These are phyloP conservation scores for Paracyclopina nana DNA, from an alignment of 1,140 invertebrate genomes.

Conservation along the genomic window DNA sequence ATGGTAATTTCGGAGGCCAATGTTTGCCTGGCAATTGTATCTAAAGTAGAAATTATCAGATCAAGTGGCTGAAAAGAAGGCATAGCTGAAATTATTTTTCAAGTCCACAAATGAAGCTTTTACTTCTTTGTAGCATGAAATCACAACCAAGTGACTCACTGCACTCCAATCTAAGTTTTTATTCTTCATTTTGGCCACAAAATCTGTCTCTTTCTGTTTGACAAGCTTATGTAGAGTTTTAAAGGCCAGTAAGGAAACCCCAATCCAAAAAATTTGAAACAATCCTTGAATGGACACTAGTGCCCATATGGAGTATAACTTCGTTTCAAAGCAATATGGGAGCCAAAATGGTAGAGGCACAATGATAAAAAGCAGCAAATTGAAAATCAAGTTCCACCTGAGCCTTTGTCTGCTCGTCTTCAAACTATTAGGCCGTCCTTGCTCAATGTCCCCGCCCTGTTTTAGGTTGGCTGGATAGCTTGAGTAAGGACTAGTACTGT, in stretches of 20 bases:
- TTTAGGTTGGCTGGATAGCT: not conserved
- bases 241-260: not conserved
- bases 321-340: not conserved
- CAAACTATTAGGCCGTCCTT: not conserved
- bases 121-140: conserved; percentile 13
- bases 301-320: not conserved
- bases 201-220: conserved; percentile 2
- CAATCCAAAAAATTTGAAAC: conserved; percentile 1
- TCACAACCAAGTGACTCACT: conserved; percentile 2
- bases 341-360: conserved; percentile 6
- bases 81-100: no score
- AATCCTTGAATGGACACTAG: conserved; percentile 3
- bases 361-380: conserved; percentile 5
- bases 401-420: not conserved
- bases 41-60: not conserved
- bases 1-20: conserved; percentile 1
- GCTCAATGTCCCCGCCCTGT: not conserved
- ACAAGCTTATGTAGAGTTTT: not conserved
- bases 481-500: no score
- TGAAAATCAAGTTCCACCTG: conserved; percentile 8
- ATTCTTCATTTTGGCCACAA: not conserved
- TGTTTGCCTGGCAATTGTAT: not conserved
- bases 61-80: no score
- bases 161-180: not conserved
- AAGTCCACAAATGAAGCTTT: no score